A percentile compares a stretch with the other conserved stretches of the same genome.
Evolutionary conservation across 2,888 invertebrate species (phyloP).

Genomic region (Sminthurinus aureus): DNA sequence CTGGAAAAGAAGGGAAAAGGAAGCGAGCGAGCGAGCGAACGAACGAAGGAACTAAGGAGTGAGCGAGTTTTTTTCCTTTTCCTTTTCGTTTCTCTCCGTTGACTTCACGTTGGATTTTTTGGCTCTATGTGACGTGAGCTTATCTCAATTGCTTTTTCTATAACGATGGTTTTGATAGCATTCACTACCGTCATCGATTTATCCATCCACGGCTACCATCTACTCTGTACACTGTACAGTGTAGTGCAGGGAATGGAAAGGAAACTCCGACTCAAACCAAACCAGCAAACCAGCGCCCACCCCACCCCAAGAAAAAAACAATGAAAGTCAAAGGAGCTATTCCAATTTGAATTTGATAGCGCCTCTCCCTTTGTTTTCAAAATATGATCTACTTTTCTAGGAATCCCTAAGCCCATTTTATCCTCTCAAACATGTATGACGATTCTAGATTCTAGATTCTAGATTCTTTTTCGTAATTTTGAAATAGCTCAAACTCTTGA

Average conservation of each 20-base stretch:
- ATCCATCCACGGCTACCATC: slow-evolving; percentile 30
- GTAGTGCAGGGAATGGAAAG: no score
- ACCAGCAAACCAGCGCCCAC: not conserved
- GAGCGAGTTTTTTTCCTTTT: not conserved
- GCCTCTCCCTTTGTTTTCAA: no score
- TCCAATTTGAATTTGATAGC: no score
- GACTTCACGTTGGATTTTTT: slow-evolving; percentile 4
- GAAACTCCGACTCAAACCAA: not conserved
- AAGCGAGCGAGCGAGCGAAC: not conserved
- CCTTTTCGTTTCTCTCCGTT: not conserved
- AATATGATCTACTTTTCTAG: no score
- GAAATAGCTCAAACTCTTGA: no score
- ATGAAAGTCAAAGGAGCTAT: no score
- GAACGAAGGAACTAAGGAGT: not conserved
- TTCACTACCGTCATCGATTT: slow-evolving; percentile 56
- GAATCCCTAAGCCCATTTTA: no score
- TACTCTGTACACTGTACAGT: no score
- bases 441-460: no score
- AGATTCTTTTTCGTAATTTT: no score
- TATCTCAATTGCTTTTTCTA: slow-evolving; percentile 49
- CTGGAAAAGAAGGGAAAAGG: not conserved
- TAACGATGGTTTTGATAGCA: slow-evolving; percentile 50
- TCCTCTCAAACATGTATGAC: no score
- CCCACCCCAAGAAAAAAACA: not conserved
- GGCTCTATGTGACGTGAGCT: slow-evolving; percentile 43